These are phyloP conservation scores for Octodon degus DNA, from an alignment of 2,113 vertebrate species.

Conservation along the genomic window DNA sequence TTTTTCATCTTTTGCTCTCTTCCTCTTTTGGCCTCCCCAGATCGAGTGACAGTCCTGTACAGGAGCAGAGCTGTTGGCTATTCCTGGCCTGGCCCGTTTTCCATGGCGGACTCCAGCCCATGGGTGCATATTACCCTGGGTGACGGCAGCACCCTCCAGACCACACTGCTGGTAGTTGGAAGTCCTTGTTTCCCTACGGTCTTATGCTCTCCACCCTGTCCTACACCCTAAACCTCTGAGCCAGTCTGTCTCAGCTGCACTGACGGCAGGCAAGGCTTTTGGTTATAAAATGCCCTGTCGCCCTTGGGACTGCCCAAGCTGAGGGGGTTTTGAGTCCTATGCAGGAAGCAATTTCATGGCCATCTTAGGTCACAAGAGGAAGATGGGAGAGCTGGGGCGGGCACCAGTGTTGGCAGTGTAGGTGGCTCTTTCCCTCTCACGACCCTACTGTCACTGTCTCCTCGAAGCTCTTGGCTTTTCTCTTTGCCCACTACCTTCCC, in stretches of 20 bases:
- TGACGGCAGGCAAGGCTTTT: conserved; percentile 1
- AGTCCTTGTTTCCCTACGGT: conserved; percentile 78
- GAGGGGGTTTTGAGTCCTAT: neutral
- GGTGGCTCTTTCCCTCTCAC: neutral
- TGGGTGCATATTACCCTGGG: conserved; percentile 95
- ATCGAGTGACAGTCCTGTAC: conserved; percentile 93
- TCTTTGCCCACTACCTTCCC: neutral
- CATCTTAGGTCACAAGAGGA: neutral
- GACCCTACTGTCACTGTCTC: neutral
- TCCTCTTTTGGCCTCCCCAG: conserved; percentile 83
- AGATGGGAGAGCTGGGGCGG: neutral
- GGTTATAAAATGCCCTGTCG: conserved; percentile 2
- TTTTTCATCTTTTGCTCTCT: conserved; percentile 60
- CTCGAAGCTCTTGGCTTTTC: neutral
- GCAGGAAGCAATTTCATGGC: neutral
- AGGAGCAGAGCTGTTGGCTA: conserved; percentile 92
- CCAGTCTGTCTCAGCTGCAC: conserved; percentile 43
- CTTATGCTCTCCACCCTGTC: conserved; percentile 70
- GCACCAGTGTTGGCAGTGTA: neutral
- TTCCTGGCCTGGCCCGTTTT: conserved; percentile 91
- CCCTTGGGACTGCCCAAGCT: neutral
- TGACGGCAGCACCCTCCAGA: conserved; percentile 93
- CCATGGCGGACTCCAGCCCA: conserved; percentile 87
- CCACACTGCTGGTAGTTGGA: conserved; percentile 94
- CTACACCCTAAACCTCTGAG: conserved; percentile 48